Base-by-base conservation (phyloP, 2,797 vertebrate species). In the Muscicapa comitata region DNA sequence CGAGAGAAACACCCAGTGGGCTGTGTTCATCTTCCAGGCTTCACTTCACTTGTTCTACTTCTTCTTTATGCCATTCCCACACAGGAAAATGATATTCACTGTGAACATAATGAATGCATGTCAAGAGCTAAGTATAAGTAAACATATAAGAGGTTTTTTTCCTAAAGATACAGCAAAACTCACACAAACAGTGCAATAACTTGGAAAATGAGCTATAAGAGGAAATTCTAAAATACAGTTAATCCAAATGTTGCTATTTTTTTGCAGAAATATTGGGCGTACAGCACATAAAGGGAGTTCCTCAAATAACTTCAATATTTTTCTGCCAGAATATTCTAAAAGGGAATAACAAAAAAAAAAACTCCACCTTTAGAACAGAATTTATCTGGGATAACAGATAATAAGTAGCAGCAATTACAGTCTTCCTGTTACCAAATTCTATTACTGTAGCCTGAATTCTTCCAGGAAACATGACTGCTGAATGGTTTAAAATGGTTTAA, bases 81-180 rank as follows among this genome's bases (percentile, higher is more conserved):
- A 86, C 47, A 81, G 55, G 73, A 86, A 94, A 86, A 93, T 81
- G 0, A 84, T 73, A 90, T 94, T 95, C 83, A 86, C 91, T 95
- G 84, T 82, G 94, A 96, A 63, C 45, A 47, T 77, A 89, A 91
- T 50, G 71, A 91, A 63, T 45, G 40, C 45, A 67, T 67, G 65
- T 76, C 37, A 16, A 92, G 48, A 94, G 55, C 45, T 84, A 92
- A 92, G 86, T 58, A 75, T 78, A 96, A 89, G 77, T 70, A 94
- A 93, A 94, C 35, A 80, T 47, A 8, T 13, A 79, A 86, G 17
- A 17, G 9, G 0, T 7, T 31, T 42, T 29, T 57, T 73, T 47
- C 13, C 81, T 91, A 26, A 82, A 85, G 84, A 73, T 51, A 81
- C 18, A 78, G 67, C 42, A 63, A 78, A 94, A 88, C 51, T 65